Percentiles rank a stretch among this genome's conserved stretches.
Conservation (phyloP, 2,113 vertebrate species). For the Varanus salvator region DNA sequence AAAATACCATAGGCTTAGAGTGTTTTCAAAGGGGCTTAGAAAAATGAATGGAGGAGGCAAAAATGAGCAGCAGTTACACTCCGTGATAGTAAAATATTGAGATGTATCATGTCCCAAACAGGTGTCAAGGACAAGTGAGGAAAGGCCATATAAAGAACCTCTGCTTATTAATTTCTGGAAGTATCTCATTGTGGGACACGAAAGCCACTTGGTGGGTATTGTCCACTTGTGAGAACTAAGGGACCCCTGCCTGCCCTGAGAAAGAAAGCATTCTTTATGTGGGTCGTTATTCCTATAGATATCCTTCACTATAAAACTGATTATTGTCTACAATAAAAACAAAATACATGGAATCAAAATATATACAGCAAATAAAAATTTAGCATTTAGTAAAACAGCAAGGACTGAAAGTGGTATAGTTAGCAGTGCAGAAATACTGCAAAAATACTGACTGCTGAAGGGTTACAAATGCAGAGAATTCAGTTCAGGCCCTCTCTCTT, state of each 20-base stretch:
- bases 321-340: slow-evolving; percentile 23
- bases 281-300: background rate
- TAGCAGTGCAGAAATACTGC: background rate
- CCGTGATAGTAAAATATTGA: background rate
- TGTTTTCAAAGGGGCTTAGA: too few relatives aligned
- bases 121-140: background rate
- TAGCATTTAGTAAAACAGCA: slow-evolving; percentile 15
- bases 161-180: background rate
- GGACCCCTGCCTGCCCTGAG: background rate
- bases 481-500: background rate
- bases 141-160: background rate
- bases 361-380: slow-evolving; percentile 17
- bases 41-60: too few relatives aligned
- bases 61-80: background rate
- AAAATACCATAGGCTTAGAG: too few relatives aligned
- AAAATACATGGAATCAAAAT: slow-evolving; percentile 20
- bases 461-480: background rate
- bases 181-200: background rate
- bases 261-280: slow-evolving; percentile 5
- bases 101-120: background rate
- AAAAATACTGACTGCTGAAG: too few relatives aligned
- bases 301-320: slow-evolving; percentile 1
- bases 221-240: background rate
- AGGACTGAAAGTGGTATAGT: background rate
- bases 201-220: background rate